Conservation (phyloP, 2,888 invertebrate species). For the Volucella inflata region DNA sequence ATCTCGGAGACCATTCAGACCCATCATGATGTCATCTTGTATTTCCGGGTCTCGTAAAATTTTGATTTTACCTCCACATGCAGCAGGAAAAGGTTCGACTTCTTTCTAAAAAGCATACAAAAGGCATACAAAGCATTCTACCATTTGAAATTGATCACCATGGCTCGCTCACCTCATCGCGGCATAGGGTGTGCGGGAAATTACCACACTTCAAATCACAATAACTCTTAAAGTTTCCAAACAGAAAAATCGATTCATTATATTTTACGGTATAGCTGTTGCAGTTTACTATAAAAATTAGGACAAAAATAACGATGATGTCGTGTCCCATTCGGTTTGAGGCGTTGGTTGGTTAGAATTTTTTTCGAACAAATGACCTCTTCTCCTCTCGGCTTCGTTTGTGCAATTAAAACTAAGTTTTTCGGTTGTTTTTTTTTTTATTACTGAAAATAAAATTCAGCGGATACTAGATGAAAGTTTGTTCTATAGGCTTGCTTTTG, state of each 20-base stretch:
- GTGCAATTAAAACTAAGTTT: conserved; percentile 47
- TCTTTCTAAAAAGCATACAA: neutral
- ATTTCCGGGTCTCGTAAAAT: conserved; percentile 5
- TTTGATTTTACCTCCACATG: conserved; percentile 23
- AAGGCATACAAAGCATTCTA: neutral
- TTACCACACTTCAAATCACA: conserved; percentile 64
- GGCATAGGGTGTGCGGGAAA: conserved; percentile 67
- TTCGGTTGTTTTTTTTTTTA: conserved; percentile 29
- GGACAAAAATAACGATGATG: conserved; percentile 34
- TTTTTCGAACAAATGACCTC: conserved; percentile 4
- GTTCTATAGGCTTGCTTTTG: conserved; percentile 50
- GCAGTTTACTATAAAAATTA: conserved; percentile 33
- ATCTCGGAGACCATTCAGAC: conserved; percentile 76
- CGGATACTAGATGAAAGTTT: conserved; percentile 63
- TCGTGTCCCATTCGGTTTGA: conserved; percentile 17
- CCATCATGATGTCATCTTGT: conserved; percentile 50
- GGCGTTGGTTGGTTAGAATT: neutral
- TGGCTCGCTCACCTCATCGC: conserved; percentile 3
- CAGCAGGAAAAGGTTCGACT: neutral
- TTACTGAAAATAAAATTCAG: conserved; percentile 51
- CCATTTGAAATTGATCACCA: neutral
- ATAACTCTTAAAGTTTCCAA: conserved; percentile 30
- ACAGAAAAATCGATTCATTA: conserved; percentile 60
- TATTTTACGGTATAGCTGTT: conserved; percentile 17
- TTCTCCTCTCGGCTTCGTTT: conserved; percentile 31